Conservation (phyloP, 2,797 vertebrate species). For the Myotis planiceps region DNA sequence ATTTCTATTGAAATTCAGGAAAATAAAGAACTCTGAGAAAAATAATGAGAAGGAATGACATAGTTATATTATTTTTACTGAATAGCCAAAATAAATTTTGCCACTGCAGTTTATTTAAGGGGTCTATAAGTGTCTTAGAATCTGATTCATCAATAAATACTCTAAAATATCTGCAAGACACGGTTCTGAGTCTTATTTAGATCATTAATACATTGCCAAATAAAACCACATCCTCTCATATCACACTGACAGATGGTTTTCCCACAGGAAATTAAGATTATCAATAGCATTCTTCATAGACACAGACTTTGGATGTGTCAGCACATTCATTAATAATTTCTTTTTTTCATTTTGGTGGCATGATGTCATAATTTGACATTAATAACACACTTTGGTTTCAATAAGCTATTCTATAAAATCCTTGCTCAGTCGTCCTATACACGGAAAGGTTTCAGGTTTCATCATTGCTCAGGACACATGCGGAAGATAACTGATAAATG, state of each 20-base stretch:
- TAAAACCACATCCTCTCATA: background rate
- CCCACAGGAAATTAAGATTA: background rate
- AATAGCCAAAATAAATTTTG: background rate
- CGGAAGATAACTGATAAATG: background rate
- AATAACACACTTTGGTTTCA: background rate
- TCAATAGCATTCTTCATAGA: background rate
- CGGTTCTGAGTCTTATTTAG: background rate
- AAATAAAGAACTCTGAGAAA: background rate
- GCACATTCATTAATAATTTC: background rate
- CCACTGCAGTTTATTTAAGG: background rate
- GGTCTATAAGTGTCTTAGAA: background rate
- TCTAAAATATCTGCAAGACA: background rate
- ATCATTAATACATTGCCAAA: background rate
- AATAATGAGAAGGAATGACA: background rate
- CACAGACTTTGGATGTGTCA: constrained; percentile 22
- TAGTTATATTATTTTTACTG: background rate
- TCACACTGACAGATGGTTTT: background rate
- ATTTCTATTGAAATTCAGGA: background rate
- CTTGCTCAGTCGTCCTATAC: background rate
- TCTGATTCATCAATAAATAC: constrained; percentile 28
- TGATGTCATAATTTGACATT: constrained; percentile 14
- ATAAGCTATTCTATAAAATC: constrained; percentile 12
- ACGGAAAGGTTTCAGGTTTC: background rate
- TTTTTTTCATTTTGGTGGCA: constrained; percentile 4
- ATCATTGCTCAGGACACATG: background rate